phyloP scores from a whole-genome alignment of 2,113 vertebrate genomes.

The Machaerirhynchus nigripectus region DNA sequence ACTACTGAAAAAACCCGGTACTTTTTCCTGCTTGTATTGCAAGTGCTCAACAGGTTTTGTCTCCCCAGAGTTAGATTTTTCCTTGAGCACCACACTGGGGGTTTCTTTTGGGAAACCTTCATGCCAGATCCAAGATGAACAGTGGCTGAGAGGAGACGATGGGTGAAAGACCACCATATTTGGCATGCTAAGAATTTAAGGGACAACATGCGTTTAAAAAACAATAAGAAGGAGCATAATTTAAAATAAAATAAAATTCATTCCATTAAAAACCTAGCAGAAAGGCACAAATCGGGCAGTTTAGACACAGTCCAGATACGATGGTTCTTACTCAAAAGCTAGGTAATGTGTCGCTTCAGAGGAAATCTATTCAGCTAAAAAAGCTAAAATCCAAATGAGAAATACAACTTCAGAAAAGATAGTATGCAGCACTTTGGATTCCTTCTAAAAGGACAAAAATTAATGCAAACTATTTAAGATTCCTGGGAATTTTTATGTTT shows the following conservation, averaged over 20 bases:
- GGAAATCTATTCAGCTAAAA: background rate
- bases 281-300: fast-evolving
- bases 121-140: background rate
- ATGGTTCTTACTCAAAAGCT: background rate
- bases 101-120: background rate
- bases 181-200: background rate
- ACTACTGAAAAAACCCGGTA: background rate
- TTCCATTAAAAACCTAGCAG: background rate
- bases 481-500: background rate
- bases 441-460: background rate
- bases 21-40: background rate
- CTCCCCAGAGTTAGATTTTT: background rate
- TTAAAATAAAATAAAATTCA: background rate
- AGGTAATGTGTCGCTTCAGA: fast-evolving
- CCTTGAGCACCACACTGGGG: background rate
- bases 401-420: background rate
- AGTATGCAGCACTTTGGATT: fast-evolving
- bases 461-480: background rate
- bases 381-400: background rate
- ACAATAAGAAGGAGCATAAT: fast-evolving
- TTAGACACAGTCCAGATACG: background rate
- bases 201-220: background rate
- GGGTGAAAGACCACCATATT: background rate
- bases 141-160: background rate
- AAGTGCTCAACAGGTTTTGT: background rate